Evolutionary conservation across 2,888 invertebrate species (phyloP).

Genomic region (Hydrotaea cyrtoneurina): DNA sequence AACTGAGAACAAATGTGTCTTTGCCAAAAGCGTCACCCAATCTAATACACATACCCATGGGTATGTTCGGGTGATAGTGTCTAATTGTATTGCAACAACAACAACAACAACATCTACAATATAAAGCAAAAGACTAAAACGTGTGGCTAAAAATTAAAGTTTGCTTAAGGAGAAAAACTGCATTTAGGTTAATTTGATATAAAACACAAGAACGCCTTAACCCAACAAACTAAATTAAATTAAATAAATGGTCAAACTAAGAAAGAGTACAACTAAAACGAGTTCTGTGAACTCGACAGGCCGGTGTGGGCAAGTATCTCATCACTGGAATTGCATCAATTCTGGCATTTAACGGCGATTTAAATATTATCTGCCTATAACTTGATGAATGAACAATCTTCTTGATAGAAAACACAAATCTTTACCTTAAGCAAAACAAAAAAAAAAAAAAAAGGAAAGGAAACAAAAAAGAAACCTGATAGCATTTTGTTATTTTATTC

Average conservation of each 20-base stretch:
- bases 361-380: neutral
- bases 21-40: too few species aligned
- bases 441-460: too few species aligned
- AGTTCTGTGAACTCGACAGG: too few species aligned
- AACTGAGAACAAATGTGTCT: too few species aligned
- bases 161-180: neutral
- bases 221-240: slow-evolving; percentile 1
- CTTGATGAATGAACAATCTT: slow-evolving; percentile 20
- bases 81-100: too few species aligned
- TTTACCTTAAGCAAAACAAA: too few species aligned
- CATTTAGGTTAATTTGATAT: neutral
- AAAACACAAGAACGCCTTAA: neutral
- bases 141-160: neutral
- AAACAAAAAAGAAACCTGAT: neutral
- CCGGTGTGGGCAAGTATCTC: too few species aligned
- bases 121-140: neutral
- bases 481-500: slow-evolving; percentile 6
- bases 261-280: neutral
- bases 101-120: neutral
- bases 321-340: neutral
- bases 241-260: neutral
- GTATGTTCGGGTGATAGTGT: too few species aligned
- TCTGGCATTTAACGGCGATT: neutral
- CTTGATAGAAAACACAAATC: neutral
- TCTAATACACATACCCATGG: too few species aligned